These are phyloP conservation scores for Scylla paramamosain DNA, from an alignment of 1,140 invertebrate species.

Conservation along the genomic window DNA sequence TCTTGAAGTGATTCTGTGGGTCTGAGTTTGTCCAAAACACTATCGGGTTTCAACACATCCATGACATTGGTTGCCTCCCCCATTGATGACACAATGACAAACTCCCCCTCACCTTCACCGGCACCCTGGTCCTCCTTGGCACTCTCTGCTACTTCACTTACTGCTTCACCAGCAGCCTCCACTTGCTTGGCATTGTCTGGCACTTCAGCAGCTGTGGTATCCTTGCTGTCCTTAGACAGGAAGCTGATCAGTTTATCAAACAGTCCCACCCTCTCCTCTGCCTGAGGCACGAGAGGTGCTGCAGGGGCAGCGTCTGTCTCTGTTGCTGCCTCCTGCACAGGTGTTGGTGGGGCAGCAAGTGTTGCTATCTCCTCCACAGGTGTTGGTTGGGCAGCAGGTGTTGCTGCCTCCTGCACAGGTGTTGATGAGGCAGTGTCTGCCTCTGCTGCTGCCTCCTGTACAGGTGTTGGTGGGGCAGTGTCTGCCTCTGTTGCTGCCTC, in stretches of 20 bases:
- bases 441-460: too few relatives aligned
- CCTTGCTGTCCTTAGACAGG: background rate
- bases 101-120: background rate
- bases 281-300: too few relatives aligned
- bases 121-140: background rate
- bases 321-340: background rate
- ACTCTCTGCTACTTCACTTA: background rate
- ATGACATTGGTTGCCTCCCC: background rate
- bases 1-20: too few relatives aligned
- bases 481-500: background rate
- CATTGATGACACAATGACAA: background rate
- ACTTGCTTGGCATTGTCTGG: too few relatives aligned
- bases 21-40: too few relatives aligned
- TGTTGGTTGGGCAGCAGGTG: background rate
- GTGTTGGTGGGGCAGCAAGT: background rate
- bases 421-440: too few relatives aligned
- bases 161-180: too few relatives aligned
- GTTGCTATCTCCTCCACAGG: background rate
- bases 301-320: too few relatives aligned
- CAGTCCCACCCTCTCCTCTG: conserved; percentile 7
- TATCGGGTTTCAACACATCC: background rate
- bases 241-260: conserved; percentile 28
- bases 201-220: background rate
- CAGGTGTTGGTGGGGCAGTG: background rate
- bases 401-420: background rate